Percentiles rank a stretch among this genome's conserved stretches.
These are phyloP conservation scores for Hemistola chrysoprasaria DNA, from an alignment of 2,888 invertebrate species.

Conservation along the genomic window DNA sequence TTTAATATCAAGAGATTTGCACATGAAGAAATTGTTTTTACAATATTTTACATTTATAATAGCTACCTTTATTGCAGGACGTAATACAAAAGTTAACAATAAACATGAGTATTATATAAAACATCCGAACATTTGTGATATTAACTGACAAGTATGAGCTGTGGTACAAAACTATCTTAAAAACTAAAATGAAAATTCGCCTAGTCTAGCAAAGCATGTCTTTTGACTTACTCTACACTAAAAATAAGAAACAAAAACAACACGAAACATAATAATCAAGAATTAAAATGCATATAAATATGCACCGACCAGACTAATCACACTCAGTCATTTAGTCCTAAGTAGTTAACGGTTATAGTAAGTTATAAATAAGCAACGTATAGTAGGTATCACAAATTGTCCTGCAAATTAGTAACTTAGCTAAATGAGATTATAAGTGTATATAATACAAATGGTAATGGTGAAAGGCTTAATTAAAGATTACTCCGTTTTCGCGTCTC, in stretches of 20 bases:
- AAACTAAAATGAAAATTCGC: slow-evolving; percentile 3
- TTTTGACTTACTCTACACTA: slow-evolving; percentile 16
- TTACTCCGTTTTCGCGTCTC: slow-evolving; percentile 17
- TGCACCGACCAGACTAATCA: slow-evolving; percentile 5
- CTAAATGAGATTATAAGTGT: slow-evolving; percentile 26
- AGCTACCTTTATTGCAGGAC: neutral
- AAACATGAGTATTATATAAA: slow-evolving; percentile 8
- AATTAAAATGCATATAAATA: slow-evolving; percentile 1
- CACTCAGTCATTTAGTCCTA: slow-evolving; percentile 8
- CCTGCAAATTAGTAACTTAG: slow-evolving; percentile 25
- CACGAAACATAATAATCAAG: slow-evolving; percentile 6
- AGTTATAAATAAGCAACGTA: slow-evolving; percentile 12
- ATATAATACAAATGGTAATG: slow-evolving; percentile 30
- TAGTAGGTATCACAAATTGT: slow-evolving; percentile 29
- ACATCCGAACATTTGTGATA: neutral
- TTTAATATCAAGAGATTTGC: neutral
- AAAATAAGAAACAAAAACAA: slow-evolving; percentile 5
- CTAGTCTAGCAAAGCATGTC: slow-evolving; percentile 4
- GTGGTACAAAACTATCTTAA: neutral
- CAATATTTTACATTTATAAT: slow-evolving; percentile 1
- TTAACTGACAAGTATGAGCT: slow-evolving; percentile 6
- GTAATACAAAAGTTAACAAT: neutral
- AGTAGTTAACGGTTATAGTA: slow-evolving; percentile 3
- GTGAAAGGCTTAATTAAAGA: slow-evolving; percentile 8
- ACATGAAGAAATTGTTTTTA: slow-evolving; percentile 1